Evolutionary conservation across 2,888 invertebrate genomes (phyloP), one percentile per base, ranked within the genome.

Genomic region (Myopa testacea): DNA sequence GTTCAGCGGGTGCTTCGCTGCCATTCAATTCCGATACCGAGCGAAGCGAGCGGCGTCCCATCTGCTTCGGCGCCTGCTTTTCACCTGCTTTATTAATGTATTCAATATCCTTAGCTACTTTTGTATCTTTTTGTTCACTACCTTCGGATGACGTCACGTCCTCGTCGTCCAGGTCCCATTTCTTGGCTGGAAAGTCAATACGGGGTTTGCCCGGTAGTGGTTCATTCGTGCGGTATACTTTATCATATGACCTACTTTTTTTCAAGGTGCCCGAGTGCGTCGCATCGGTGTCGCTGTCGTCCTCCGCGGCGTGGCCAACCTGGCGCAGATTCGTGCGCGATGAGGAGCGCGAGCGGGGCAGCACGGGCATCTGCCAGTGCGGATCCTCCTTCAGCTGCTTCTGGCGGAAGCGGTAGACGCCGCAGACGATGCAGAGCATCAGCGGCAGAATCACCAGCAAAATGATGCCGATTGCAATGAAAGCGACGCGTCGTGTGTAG

Each of bases 141-240:
- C 92, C 92, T 87, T 92, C 90, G 82, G 90, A 93, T 80, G 90
- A 90, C 73, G 93, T 92, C 74, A 92, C 89, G 84, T 92, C 93
- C 87, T 93, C 93, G 84, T 92, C 92, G 79, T 93, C 93, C 75
- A 95, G 89, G 87, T 95, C 95, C 93, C 94, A 94, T 79, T 93
- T 92, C 89, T 95, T 95, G 82, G 94, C 94, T 82, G 95, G 95
- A 90, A 96, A 96, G 79, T 95, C 94, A 83, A 93, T 92, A 80
- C 93, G 91, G 62, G 96, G 95, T 85, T 93, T 92, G 75, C 91
- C 91, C 79, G 90, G 89, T 82, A 96, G 89, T 74, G 96, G 96
- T 90, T 97, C 96, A 86, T 95, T 91, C 12, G 96, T 97, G 82
- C 93, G 92, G 88, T 97, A 97, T 74, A 93, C 93, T 88, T 92